These are phyloP conservation scores for Varanus komodoensis DNA, from an alignment of 2,113 vertebrate genomes.

Conservation along the genomic window DNA sequence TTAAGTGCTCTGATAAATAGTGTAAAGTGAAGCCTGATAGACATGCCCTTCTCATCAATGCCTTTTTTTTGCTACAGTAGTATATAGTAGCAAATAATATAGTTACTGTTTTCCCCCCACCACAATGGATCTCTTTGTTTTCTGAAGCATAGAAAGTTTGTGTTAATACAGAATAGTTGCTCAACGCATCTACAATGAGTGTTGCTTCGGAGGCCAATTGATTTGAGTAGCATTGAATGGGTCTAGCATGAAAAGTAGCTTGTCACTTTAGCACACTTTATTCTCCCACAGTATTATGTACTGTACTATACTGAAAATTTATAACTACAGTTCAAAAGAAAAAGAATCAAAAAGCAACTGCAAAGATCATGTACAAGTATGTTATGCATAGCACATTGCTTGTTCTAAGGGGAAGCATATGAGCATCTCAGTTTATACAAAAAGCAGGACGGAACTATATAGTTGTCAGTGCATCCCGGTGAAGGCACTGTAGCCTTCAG, in stretches of 20 bases:
- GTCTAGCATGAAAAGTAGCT: constrained; percentile 86
- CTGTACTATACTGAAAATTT: constrained; percentile 88
- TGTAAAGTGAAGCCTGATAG: constrained; percentile 85
- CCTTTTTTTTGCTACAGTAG: constrained; percentile 75
- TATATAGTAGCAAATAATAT: constrained; percentile 80
- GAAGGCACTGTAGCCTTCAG: constrained; percentile 80
- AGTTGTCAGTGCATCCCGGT: constrained; percentile 89
- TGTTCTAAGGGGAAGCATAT: constrained; percentile 91
- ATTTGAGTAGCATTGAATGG: constrained; percentile 81
- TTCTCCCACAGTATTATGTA: constrained; percentile 87
- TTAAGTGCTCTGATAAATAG: constrained; percentile 91
- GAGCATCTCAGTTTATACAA: constrained; percentile 91
- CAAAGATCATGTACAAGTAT: constrained; percentile 91
- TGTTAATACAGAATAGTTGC: constrained; percentile 78
- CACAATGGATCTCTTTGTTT: constrained; percentile 65
- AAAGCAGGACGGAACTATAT: constrained; percentile 89
- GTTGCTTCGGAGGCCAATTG: constrained; percentile 79
- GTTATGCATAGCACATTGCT: constrained; percentile 96
- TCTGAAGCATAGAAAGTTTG: constrained; percentile 76
- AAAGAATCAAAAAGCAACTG: constrained; percentile 84
- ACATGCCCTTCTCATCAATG: constrained; percentile 86
- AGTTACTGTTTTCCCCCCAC: constrained; percentile 74
- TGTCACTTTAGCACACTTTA: constrained; percentile 89
- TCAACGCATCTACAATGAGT: constrained; percentile 79
- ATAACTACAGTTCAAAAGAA: constrained; percentile 79